Evolutionary conservation across 2,888 invertebrate species (phyloP).

Genomic region (Tethea ocularis): DNA sequence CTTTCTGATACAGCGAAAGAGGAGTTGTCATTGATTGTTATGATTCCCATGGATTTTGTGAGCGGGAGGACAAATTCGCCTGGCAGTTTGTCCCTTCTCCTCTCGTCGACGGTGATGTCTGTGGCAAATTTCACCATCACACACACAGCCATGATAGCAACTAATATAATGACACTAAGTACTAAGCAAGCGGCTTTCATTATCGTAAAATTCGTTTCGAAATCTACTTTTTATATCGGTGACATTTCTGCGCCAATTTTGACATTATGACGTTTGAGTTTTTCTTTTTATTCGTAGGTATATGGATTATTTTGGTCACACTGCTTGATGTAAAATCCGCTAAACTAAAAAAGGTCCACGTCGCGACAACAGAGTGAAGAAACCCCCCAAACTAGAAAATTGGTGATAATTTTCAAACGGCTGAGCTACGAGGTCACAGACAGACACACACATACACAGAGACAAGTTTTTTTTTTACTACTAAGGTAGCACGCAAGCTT

Average conservation of each 20-base stretch:
- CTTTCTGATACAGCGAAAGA: constrained; percentile 38
- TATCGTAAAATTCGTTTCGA: not conserved
- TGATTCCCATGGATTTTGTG: constrained; percentile 55
- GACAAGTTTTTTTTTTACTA: too few relatives aligned
- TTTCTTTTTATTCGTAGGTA: too few relatives aligned
- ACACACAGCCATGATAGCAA: constrained; percentile 70
- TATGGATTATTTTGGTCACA: not conserved
- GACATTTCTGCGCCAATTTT: constrained; percentile 24
- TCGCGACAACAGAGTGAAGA: too few relatives aligned
- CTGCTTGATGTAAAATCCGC: too few relatives aligned
- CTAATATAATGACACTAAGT: constrained; percentile 52
- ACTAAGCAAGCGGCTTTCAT: constrained; percentile 71
- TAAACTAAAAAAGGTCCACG: too few relatives aligned
- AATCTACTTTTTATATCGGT: not conserved
- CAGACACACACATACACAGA: too few relatives aligned
- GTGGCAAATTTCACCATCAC: constrained; percentile 76
- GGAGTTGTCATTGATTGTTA: constrained; percentile 48
- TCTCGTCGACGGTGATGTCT: constrained; percentile 63
- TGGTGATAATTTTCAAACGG: too few relatives aligned
- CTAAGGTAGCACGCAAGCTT: too few relatives aligned
- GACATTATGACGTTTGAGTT: constrained; percentile 17
- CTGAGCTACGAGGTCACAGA: too few relatives aligned
- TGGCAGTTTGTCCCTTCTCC: constrained; percentile 42
- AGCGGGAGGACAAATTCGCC: constrained; percentile 44
- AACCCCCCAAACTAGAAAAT: too few relatives aligned